Evolutionary conservation across 2,888 invertebrate genomes (phyloP), one percentile per base, ranked within the genome.

Genomic region (Formica aserva): DNA sequence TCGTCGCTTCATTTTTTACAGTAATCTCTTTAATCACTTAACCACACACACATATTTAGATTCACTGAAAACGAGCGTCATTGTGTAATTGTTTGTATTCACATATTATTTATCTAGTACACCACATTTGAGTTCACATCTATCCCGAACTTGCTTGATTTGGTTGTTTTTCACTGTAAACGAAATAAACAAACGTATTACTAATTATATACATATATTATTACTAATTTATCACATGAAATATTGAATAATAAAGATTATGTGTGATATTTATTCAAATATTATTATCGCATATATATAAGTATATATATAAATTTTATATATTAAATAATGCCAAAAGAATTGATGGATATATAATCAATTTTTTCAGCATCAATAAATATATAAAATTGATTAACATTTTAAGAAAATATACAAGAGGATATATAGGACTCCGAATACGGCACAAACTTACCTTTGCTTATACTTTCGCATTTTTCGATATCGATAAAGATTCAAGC

Each of bases 121-220:
- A 92, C 85, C 91, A 92, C 91, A 90, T 91, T 92, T 87, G 89
- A 92, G 90, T 94, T 92, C 90, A 90, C 88, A 90, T 91, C 86
- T 90, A 89, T 85, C 88, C 88, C 84, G 85, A 86, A 85, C 86
- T 91, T 90, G 85, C 67, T 85, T 76, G 83, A 87, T 75, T 86
- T 84, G 82, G 82, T 91, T 91, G 89, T 91, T 90, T 93, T 93
- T 94, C 94, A 94, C 94, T 94, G 94, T 45, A 94, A 94, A 89
- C 52, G 52, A 83, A 85, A 76, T n/a, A 41, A 65, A 71, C 55
- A 26, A 32, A 63, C 13, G 13, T n/a, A 2, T 81, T 83, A 81
- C 6, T 45, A 60, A 41, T 72, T 45, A 13, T 26, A 13, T 32
- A 60, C 22, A 29, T 8, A 41, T 29, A 52, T n/a, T 29, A 77